phyloP scores from a whole-genome alignment of 2,888 invertebrate species.

The Hemicrepidius hirtus region DNA sequence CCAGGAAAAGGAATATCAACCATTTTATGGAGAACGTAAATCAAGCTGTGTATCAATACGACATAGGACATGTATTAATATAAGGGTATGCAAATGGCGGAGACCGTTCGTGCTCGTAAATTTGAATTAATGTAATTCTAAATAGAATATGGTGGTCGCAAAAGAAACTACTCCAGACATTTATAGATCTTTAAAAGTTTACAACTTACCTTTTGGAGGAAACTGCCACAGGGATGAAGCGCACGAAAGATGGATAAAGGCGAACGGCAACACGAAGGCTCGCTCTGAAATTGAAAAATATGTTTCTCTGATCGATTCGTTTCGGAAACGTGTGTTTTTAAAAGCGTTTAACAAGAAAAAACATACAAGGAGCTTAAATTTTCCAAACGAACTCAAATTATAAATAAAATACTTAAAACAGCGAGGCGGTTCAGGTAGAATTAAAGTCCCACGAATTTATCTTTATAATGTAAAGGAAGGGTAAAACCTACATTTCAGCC shows the following conservation, averaged over 20 bases:
- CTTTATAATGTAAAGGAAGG: slow-evolving; percentile 34
- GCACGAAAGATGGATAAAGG: slow-evolving; percentile 56
- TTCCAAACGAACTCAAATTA: not conserved
- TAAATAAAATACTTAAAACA: slow-evolving; percentile 8
- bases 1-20: slow-evolving; percentile 47
- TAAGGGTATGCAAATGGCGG: slow-evolving; percentile 64
- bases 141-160: slow-evolving; percentile 61
- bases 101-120: slow-evolving; percentile 63
- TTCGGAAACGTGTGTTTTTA: slow-evolving; percentile 19
- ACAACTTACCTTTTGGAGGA: slow-evolving; percentile 54
- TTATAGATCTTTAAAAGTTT: slow-evolving; percentile 53
- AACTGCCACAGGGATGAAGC: slow-evolving; percentile 46
- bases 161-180: slow-evolving; percentile 58
- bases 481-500: slow-evolving; percentile 34
- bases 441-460: slow-evolving; percentile 37
- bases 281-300: slow-evolving; percentile 45
- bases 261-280: slow-evolving; percentile 37
- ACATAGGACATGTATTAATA: slow-evolving; percentile 61
- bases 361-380: not conserved
- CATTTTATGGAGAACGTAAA: slow-evolving; percentile 60
- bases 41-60: slow-evolving; percentile 63
- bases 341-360: slow-evolving; percentile 4
- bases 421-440: slow-evolving; percentile 20
- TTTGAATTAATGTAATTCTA: slow-evolving; percentile 66
- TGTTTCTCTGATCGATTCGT: slow-evolving; percentile 33